Base-by-base conservation (phyloP, 2,113 vertebrate genomes). In the Mungos mungo region DNA sequence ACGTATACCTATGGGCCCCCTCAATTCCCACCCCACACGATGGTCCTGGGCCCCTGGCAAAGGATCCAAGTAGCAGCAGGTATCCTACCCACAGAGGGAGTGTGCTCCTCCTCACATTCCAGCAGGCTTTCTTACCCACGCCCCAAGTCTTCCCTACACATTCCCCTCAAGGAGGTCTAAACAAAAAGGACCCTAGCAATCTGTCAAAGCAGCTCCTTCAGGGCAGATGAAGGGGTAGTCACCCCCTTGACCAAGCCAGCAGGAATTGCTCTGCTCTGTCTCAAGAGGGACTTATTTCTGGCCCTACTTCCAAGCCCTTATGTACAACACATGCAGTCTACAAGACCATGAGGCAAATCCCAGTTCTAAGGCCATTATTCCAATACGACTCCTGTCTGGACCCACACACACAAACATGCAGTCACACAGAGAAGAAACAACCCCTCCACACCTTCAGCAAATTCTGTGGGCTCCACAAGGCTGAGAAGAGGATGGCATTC, bases 401-500 rank as follows among this genome's bases (percentile, higher is more conserved):
- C 35, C 90, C 7, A 21, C 38, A 47, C 29, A 38, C 65, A 60
- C 47, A 86, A 27, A 79, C 27, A 60, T 3, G 41, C 66, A 83
- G 82, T 71, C 77, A 77, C 50, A 50, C 41, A 3, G 0, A 81
- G 90, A 57, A 96, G 82, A 97, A 95, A 95, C 66, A 93, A 15
- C 79, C n/a, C 52, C 76, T 79, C 52, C 86, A 50, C 57, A 27
- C 66, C 31, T 88, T 96, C 86, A 80, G 87, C 72, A 80, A 89
- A 88, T 25, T 38, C 81, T 74, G 87, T 95, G 96, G 94, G 97
- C 96, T 98, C 93, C n/a, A 79, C 84, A 45, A 16, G 0, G 41
- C 94, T 91, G 69, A 92, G 95, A 95, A 92, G 97, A 97, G 86
- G 88, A 77, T 90, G 88, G 93, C 92, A 45, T 97, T 98, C 97